phyloP scores from a whole-genome alignment of 2,797 vertebrate species.

The Anabas testudineus region DNA sequence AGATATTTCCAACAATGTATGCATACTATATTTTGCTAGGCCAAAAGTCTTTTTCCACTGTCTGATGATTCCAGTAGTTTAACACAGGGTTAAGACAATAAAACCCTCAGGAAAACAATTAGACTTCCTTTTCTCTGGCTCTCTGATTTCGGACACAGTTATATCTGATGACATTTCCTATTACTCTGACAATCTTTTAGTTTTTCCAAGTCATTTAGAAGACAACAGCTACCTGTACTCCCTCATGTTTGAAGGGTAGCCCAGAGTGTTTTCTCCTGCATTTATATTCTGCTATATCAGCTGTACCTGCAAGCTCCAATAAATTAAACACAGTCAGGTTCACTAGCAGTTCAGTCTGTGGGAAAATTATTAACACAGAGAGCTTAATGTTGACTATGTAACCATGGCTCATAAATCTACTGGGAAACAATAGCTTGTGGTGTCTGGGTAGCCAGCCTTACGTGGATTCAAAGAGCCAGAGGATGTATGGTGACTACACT shows the following conservation, averaged over 20 bases:
- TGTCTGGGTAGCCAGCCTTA: conserved; percentile 42
- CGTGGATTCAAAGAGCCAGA: conserved; percentile 39
- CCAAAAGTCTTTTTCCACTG: too few species aligned
- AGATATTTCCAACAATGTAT: neutral
- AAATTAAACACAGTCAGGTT: conserved; percentile 65
- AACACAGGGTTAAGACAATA: conserved; percentile 34
- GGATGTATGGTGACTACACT: conserved; percentile 39
- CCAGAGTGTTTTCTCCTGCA: conserved; percentile 51
- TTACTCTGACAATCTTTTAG: conserved; percentile 20
- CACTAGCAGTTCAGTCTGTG: conserved; percentile 59
- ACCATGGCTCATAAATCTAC: conserved; percentile 65
- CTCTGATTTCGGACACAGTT: conserved; percentile 25
- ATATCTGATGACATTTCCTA: conserved; percentile 18
- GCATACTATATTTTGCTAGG: neutral
- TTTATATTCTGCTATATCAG: conserved; percentile 70
- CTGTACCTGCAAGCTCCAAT: conserved; percentile 63
- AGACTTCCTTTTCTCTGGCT: conserved; percentile 33
- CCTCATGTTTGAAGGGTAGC: conserved; percentile 49
- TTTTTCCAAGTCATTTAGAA: conserved; percentile 48
- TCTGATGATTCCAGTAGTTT: conserved; percentile 20
- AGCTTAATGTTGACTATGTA: conserved; percentile 66
- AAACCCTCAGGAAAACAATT: conserved; percentile 53
- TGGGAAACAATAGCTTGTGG: conserved; percentile 69
- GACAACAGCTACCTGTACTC: conserved; percentile 29
- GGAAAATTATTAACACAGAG: conserved; percentile 62